These are phyloP conservation scores for Eremophila alpestris DNA, from an alignment of 2,797 vertebrate genomes.

Conservation along the genomic window DNA sequence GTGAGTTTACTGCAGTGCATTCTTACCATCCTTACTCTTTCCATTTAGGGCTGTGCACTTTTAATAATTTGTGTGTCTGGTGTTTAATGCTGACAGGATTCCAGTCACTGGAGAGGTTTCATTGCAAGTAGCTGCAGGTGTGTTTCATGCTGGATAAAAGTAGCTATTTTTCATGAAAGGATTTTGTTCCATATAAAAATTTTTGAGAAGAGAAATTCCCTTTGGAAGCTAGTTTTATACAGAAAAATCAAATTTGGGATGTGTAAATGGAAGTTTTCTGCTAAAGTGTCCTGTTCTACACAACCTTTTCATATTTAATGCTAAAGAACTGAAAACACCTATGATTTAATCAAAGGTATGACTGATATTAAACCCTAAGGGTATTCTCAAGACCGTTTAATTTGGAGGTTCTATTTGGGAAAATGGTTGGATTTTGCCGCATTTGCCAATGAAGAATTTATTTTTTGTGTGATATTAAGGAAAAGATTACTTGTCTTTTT, in stretches of 20 bases:
- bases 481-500: neutral
- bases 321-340: neutral
- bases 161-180: constrained; percentile 65
- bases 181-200: neutral
- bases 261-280: neutral
- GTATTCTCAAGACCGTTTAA: neutral
- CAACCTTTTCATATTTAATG: neutral
- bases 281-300: neutral
- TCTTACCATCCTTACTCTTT: constrained; percentile 72
- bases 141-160: constrained; percentile 76
- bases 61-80: constrained; percentile 82
- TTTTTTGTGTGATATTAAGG: neutral
- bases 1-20: constrained; percentile 76
- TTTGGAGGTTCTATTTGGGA: neutral
- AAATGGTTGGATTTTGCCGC: neutral
- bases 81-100: constrained; percentile 86
- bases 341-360: neutral
- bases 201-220: neutral
- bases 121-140: constrained; percentile 84
- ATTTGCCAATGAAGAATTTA: neutral
- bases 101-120: constrained; percentile 83
- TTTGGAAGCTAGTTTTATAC: neutral
- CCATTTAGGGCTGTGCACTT: constrained; percentile 70
- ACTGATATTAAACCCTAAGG: neutral
- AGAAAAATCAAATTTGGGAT: neutral